Conservation (phyloP, 2,797 vertebrate species). For the Girardinus metallicus region DNA sequence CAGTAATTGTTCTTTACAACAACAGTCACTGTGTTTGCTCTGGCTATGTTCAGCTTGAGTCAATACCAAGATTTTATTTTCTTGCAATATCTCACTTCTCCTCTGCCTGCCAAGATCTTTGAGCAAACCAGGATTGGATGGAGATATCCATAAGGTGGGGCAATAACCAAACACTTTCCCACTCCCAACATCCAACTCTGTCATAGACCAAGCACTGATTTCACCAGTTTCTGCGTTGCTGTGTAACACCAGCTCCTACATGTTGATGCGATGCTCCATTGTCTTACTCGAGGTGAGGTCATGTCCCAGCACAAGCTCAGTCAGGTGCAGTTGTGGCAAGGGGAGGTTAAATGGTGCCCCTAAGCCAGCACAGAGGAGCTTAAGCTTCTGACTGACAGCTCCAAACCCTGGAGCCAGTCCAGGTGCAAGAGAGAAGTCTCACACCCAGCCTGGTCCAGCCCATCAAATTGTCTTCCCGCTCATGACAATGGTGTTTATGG, state of each 20-base stretch:
- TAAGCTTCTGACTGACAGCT: conserved; percentile 72
- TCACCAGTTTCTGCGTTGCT: not conserved
- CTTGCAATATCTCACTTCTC: conserved; percentile 67
- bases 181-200: conserved; percentile 32
- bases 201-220: conserved; percentile 5
- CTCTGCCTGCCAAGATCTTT: conserved; percentile 58
- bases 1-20: conserved; percentile 70
- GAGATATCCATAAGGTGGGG: conserved; percentile 45
- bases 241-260: conserved; percentile 34
- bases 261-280: conserved; percentile 24
- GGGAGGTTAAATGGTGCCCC: conserved; percentile 65
- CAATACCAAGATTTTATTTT: conserved; percentile 67
- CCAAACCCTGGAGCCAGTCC: conserved; percentile 66
- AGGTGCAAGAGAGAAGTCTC: conserved; percentile 63
- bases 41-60: conserved; percentile 51
- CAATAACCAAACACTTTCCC: conserved; percentile 46
- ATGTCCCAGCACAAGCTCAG: conserved; percentile 55
- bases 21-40: conserved; percentile 72
- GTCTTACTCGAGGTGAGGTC: conserved; percentile 44
- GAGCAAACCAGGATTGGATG: conserved; percentile 55
- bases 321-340: conserved; percentile 57
- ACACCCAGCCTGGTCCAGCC: conserved; percentile 26
- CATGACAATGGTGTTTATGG: conserved; percentile 29
- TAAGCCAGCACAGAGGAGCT: conserved; percentile 64
- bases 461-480: conserved; percentile 39